Base-by-base conservation (phyloP, 2,113 vertebrate species). In the Guaruba guarouba region DNA sequence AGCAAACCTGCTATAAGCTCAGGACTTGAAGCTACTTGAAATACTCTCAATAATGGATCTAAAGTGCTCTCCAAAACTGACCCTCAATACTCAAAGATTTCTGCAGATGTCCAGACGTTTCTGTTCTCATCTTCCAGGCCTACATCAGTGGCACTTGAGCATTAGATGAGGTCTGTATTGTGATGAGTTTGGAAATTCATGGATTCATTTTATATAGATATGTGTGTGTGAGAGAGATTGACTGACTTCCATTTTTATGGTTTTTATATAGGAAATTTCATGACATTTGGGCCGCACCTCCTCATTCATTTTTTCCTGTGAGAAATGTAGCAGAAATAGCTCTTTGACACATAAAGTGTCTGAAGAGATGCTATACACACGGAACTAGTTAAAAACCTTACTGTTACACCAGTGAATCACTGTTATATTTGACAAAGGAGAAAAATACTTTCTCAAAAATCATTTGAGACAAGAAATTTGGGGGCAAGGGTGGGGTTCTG, bases 391-490 rank as follows among this genome's bases (percentile, higher is more conserved):
- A 59, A 68, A 96, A 90, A 93, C 66, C 55, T 89, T 48, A 66
- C 78, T 86, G 77, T 3, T 1, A 71, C 62, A 80, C 71, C 69
- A 88, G 73, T 93, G 96, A 96, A 95, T 96, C 96, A 76, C 48
- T 48, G 68, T 27, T 83, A 6, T 80, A 55, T 88, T 76, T 83
- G 80, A 84, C 86, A 97, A 76, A 95, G 68, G n/a, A 82, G 70
- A 84, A 82, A 97, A 89, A 76, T 49, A 61, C 86, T 76, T 81
- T 75, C 85, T 92, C 89, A 82, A 84, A 91, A 96, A 92, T 83
- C 17, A 11, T 84, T 94, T 86, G 75, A 79, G 70, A 91, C 68
- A 66, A 87, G 90, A 93, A 82, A 95, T 88, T 31, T 79, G 35
- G 81, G 84, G 66, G 62, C 94, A 92, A 69, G 70, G 48, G 62